Evolutionary conservation across 2,797 vertebrate species (phyloP).

Genomic region (Chaetodon trifasciatus): DNA sequence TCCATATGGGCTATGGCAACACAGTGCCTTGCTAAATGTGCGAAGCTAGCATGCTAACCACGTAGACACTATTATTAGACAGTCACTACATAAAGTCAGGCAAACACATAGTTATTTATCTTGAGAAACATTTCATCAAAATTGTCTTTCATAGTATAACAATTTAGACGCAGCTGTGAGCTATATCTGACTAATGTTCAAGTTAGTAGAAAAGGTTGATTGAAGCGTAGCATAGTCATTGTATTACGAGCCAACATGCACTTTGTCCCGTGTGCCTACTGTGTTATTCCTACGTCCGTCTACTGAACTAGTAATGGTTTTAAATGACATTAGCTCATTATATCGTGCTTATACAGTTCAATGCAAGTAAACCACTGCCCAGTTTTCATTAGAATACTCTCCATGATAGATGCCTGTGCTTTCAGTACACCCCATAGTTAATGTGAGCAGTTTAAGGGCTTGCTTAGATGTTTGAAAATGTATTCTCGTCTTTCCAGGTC

Average conservation of each 20-base stretch:
- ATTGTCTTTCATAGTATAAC: background rate
- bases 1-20: conserved; percentile 40
- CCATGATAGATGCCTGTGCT: background rate
- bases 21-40: conserved; percentile 58
- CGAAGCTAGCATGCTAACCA: conserved; percentile 74
- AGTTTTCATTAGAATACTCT: background rate
- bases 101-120: background rate
- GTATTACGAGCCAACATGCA: conserved; percentile 26
- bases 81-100: background rate
- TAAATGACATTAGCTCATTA: background rate
- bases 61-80: conserved; percentile 35
- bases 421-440: background rate
- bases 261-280: conserved; percentile 30
- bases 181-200: background rate
- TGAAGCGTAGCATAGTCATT: conserved; percentile 33
- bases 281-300: background rate
- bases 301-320: background rate
- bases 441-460: background rate
- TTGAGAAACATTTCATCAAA: background rate
- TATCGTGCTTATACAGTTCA: background rate
- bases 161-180: background rate
- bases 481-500: conserved; percentile 40
- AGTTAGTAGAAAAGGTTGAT: conserved; percentile 34
- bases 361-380: background rate
- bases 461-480: background rate